Base-by-base conservation (phyloP, 2,113 vertebrate genomes). In the Pseudorectes ferrugineus region DNA sequence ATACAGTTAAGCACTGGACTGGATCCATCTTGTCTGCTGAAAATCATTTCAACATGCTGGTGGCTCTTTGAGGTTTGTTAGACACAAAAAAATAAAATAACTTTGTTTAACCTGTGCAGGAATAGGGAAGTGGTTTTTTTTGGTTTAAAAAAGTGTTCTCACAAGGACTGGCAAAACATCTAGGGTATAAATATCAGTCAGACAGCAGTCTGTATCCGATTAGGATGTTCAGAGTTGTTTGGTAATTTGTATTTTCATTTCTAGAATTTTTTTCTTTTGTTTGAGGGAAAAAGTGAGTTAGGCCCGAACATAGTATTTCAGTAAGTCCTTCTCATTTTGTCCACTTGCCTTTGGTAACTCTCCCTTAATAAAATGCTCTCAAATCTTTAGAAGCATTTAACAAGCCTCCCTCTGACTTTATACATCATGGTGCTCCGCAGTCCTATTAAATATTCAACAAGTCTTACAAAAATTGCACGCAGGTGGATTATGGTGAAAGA, bases 381-480 rank as follows among this genome's bases (percentile, higher is more conserved):
- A 89, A 45, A 65, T 92, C 52, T 95, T 93, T 66, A 85, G 85
- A 89, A 93, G 48, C 35, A 65, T 83, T 85, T 97, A 96, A 95
- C 78, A 93, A 88, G 80, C 68, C 66, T 84, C 65, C 46, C 68
- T 68, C 57, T 94, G 86, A 95, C 82, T 84, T 96, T 92, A 73
- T 40, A 42, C 24, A 46, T 35, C n/a, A 86, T 55, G 29, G 48
- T 25, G 6, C 89, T 94, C 81, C 16, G 14, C 67, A 97, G 85
- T 90, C 62, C 88, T 88, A 55, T 95, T 95, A 97, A 97, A 97
- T 63, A 66, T 94, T 94, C 95, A 97, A 86, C 59, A 97, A 96
- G 17, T 31, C 83, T 89, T 92, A 54, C 14, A 93, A 94, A 97
- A 97, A 93, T 70, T 92, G 42, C 77, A 66, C 73, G 54, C 82